Evolutionary conservation across 2,797 vertebrate genomes (phyloP), one percentile per base, ranked within the genome.

Genomic region (Allobates femoralis): DNA sequence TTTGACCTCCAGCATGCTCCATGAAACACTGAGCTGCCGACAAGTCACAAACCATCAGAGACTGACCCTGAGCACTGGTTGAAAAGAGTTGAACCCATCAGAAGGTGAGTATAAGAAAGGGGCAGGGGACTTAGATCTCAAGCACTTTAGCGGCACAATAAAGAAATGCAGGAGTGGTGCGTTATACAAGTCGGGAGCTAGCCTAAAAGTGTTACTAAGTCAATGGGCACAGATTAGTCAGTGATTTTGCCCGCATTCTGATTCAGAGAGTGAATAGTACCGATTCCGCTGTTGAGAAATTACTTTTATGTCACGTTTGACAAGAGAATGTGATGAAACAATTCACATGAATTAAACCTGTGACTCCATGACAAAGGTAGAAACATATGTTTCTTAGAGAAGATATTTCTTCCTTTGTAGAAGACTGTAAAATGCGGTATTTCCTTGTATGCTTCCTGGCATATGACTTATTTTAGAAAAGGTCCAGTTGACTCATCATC

Each of bases 261-360:
- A 23, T n/a, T 46, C 3, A 15, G 3, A 12, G 21, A 73, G 37
- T 16, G 3, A 46, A 73, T 41, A 1, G 19, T 10, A 37, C 37
- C n/a, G 69, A 73, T 14, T 50, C 23, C 6, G 5, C 1, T 69
- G 69, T 23, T 46, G 23, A 46, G 37, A 74, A 74, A 46, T 74
- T 26, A 26, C n/a, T 15, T n/a, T 74, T 74, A 50, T 50, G 71
- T 74, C 71, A 74, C 23, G 46, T 74, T 50, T 74, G 71, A 74
- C 71, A 74, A 74, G 69, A 50, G 41, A 74, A 74, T 26, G 71
- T 50, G 37, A n/a, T 11, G 21, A 50, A 21, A 74, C 71, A 74
- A 26, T 50, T 15, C 19, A 71, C 10, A 41, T 41, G 11, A 71
- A 26, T 23, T 23, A n/a, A 74, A 74, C 71, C 41, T 50, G 26